Evolutionary conservation across 23 tunicate genomes (phyloP), one percentile per base, ranked within the genome.

Genomic region (Trididemnum miniatum): DNA sequence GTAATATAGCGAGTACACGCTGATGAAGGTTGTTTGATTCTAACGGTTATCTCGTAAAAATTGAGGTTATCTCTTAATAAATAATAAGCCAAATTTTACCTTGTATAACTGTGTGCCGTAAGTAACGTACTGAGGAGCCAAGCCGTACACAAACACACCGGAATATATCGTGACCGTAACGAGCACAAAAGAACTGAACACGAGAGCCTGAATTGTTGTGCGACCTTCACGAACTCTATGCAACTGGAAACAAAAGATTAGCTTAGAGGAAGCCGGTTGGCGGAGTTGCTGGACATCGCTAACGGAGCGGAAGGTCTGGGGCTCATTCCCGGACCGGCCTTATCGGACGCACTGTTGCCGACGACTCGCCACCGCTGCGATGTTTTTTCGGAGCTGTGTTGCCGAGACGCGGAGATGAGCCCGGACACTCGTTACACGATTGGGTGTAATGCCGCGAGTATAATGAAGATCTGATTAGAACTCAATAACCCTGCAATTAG

Each of bases 41-140:
- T n/a, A n/a, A n/a, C n/a, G n/a, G n/a, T n/a, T n/a, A n/a, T n/a
- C n/a, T n/a, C n/a, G n/a, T n/a, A n/a, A n/a, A n/a, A n/a, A n/a
- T n/a, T n/a, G n/a, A n/a, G n/a, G n/a, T n/a, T n/a, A n/a, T n/a
- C n/a, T n/a, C n/a, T n/a, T n/a, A n/a, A n/a, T n/a, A n/a, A n/a
- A n/a, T n/a, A n/a, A n/a, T n/a, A n/a, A n/a, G n/a, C n/a, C n/a
- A n/a, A n/a, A n/a, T n/a, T n/a, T 62, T 62, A 62, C 86, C 79
- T 33, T 1, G 69, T 82, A 82, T 67, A n/a, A 51, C 24, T 82
- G 86, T 49, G 86, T 69, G 20, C 86, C 86, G 36, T 82, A 82
- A 3, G 86, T 71, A 15, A 82, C 69, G 36, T 82, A 82, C 31
- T 82, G 86, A 24, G 86, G 86, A 22, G 86, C 86, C 20, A 82